Base-by-base conservation (phyloP, 2,113 vertebrate species). In the Shinisaurus crocodilurus region DNA sequence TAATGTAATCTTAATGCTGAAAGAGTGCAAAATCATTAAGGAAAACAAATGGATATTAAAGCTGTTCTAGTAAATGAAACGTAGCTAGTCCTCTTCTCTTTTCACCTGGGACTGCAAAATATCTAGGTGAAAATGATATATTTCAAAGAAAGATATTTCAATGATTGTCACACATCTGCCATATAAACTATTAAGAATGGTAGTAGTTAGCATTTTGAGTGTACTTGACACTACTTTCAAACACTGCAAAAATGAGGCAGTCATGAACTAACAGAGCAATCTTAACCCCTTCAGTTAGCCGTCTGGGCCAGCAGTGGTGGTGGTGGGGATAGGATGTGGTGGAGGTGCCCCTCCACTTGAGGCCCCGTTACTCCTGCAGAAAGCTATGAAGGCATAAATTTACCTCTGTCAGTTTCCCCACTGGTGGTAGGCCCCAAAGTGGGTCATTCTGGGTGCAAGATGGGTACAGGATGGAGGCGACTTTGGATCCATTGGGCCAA, bases 11-110 rank as follows among this genome's bases (percentile, higher is more conserved):
- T 90, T 45, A 43, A 72, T 43, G 43, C 5, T 70, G 88, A 90
- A 94, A 70, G 1, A 89, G 16, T 86, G 40, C 7, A 92, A 87
- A 90, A 89, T 91, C 82, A 87, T 95, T 82, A 84, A 86, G 79
- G 75, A 93, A 92, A 90, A 84, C 5, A 88, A 10, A 88, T 0
- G 15, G 50, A 86, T 23, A 12, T 85, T 32, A 37, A 80, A 81
- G 48, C 25, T 76, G 79, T 76, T 84, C 70, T 76, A 77, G 69
- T 27, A 69, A 85, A 77, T 77, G 25, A 85, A 65, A 54, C 2
- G n/a, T 74, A 69, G 32, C 27, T 23, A 93, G 82, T 82, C 40
- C 16, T 70, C 43, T 57, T 74, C 16, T 63, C 13, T 63, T 37
- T 60, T 82, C 18, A n/a, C 20, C 3, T 57, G 50, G 18, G 16